Evolutionary conservation across 1,140 invertebrate genomes (phyloP).

Genomic region (Trigoniulus corallinus): DNA sequence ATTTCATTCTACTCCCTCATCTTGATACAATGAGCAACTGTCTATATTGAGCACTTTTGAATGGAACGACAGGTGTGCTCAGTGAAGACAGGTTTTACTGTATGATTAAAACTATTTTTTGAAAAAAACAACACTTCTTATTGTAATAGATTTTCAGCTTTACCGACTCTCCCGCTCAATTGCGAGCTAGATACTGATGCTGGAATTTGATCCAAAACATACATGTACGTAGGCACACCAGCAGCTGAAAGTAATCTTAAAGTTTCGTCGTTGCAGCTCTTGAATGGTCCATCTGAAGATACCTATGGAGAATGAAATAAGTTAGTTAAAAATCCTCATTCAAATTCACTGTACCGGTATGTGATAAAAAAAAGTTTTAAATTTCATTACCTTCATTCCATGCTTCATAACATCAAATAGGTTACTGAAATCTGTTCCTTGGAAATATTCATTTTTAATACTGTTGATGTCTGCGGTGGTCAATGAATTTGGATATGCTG

Average conservation of each 20-base stretch:
- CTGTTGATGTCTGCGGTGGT: background rate
- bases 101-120: too few relatives aligned
- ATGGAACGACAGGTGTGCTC: too few relatives aligned
- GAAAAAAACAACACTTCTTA: too few relatives aligned
- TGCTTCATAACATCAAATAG: background rate
- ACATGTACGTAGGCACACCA: background rate
- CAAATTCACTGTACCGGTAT: background rate
- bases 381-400: background rate
- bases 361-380: background rate
- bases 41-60: too few relatives aligned
- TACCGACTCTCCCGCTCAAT: too few relatives aligned
- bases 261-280: background rate
- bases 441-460: too few relatives aligned
- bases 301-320: background rate
- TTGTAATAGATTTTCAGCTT: too few relatives aligned
- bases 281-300: too few relatives aligned
- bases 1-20: too few relatives aligned
- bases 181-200: too few relatives aligned
- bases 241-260: background rate
- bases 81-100: too few relatives aligned
- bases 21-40: too few relatives aligned
- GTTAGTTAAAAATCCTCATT: background rate
- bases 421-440: background rate
- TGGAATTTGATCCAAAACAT: background rate
- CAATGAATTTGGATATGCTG: background rate